Percentiles rank a stretch among this genome's conserved stretches.
phyloP scores from a whole-genome alignment of 2,888 invertebrate genomes.

The Serrognathus titanus region DNA sequence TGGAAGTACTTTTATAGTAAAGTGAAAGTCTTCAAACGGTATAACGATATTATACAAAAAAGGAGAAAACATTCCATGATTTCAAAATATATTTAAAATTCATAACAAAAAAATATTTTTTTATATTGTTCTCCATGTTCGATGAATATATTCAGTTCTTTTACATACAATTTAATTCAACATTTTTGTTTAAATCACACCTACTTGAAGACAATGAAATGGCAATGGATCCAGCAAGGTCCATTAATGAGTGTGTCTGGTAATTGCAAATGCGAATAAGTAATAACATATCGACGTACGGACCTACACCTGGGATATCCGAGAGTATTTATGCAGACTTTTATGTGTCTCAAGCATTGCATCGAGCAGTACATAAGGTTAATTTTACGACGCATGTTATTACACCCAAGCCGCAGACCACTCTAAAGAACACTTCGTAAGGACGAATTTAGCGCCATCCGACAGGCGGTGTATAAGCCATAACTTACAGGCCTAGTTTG shows the following conservation, averaged over 20 bases:
- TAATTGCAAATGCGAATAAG: constrained; percentile 44
- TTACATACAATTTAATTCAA: too few relatives aligned
- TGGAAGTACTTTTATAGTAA: too few relatives aligned
- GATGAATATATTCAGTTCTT: too few relatives aligned
- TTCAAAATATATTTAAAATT: too few relatives aligned
- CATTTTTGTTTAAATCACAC: too few relatives aligned
- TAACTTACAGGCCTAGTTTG: constrained; percentile 37
- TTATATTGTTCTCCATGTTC: too few relatives aligned
- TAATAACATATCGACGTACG: constrained; percentile 33
- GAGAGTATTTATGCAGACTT: constrained; percentile 48
- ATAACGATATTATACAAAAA: too few relatives aligned
- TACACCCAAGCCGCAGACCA: constrained; percentile 27
- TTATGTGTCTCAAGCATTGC: constrained; percentile 45
- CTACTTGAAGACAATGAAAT: too few relatives aligned
- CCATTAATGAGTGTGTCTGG: constrained; percentile 29
- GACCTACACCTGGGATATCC: constrained; percentile 45
- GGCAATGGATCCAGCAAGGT: too few relatives aligned
- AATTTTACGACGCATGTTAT: constrained; percentile 45
- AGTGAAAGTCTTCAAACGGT: too few relatives aligned
- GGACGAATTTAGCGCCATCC: constrained; percentile 27
- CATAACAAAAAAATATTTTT: too few relatives aligned
- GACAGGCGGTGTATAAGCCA: constrained; percentile 31
- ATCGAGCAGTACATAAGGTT: constrained; percentile 42
- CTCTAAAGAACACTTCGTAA: constrained; percentile 23
- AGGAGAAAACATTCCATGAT: too few relatives aligned